phyloP scores from a whole-genome alignment of 2,797 vertebrate genomes.

The Sorex maritimensis region DNA sequence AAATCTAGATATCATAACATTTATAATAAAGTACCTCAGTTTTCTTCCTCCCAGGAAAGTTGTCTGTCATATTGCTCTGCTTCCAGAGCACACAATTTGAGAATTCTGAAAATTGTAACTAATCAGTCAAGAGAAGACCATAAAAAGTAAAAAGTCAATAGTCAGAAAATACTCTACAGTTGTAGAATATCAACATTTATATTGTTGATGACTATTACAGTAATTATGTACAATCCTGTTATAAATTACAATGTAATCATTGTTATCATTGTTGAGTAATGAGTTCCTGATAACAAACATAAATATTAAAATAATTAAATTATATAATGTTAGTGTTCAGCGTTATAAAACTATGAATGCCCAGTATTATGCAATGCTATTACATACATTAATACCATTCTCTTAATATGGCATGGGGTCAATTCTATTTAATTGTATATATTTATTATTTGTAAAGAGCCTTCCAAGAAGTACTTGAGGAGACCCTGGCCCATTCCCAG shows the following conservation, averaged over 20 bases:
- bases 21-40: no score
- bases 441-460: no score
- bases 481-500: no score
- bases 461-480: no score
- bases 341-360: conserved; percentile 8
- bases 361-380: not conserved
- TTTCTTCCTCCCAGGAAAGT: not conserved
- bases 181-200: not conserved
- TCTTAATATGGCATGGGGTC: not conserved
- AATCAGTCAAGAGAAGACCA: not conserved
- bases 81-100: not conserved
- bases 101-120: not conserved
- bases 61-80: not conserved
- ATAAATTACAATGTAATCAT: no score
- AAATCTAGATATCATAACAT: no score
- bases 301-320: not conserved
- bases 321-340: not conserved
- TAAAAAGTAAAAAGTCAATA: not conserved
- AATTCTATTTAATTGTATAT: not conserved
- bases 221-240: not conserved
- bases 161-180: not conserved
- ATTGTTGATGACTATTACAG: not conserved
- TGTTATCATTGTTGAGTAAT: no score
- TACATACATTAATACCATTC: not conserved
- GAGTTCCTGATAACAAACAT: not conserved